Conservation (phyloP, 1,140 invertebrate genomes). For the Caligus rogercresseyi region DNA sequence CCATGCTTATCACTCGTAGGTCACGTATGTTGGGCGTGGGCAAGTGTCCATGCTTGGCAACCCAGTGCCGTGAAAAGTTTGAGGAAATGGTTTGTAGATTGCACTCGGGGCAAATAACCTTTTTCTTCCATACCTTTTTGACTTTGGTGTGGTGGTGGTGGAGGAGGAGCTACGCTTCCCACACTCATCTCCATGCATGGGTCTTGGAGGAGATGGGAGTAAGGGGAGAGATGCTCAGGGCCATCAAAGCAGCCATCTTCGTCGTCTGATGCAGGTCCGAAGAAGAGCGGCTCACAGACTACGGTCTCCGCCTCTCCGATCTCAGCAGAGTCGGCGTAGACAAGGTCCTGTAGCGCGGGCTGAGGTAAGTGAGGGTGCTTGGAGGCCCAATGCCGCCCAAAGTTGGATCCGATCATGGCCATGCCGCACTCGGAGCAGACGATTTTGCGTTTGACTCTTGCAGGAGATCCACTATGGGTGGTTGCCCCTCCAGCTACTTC, state of each 20-base stretch:
- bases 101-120: not conserved
- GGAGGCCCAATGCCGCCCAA: constrained; percentile 7
- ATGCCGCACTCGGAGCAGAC: not conserved
- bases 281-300: not conserved
- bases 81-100: not conserved
- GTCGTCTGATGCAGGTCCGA: not conserved
- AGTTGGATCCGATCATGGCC: not conserved
- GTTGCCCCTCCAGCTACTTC: not conserved
- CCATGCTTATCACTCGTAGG: not conserved
- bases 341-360: not conserved
- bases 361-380: not conserved
- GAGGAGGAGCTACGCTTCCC: not conserved
- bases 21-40: not conserved
- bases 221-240: not conserved
- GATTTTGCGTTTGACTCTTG: not conserved
- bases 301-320: not conserved
- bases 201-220: too few relatives aligned
- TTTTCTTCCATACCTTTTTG: not conserved
- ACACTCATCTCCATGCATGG: too few relatives aligned
- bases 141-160: not conserved
- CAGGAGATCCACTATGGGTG: not conserved
- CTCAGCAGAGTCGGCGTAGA: not conserved
- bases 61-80: not conserved
- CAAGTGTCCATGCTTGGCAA: not conserved
- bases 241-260: not conserved